Percentiles rank a stretch among this genome's conserved stretches.
These are phyloP conservation scores for Drosophila gaucha DNA, from an alignment of 2,888 invertebrate species.

Conservation along the genomic window DNA sequence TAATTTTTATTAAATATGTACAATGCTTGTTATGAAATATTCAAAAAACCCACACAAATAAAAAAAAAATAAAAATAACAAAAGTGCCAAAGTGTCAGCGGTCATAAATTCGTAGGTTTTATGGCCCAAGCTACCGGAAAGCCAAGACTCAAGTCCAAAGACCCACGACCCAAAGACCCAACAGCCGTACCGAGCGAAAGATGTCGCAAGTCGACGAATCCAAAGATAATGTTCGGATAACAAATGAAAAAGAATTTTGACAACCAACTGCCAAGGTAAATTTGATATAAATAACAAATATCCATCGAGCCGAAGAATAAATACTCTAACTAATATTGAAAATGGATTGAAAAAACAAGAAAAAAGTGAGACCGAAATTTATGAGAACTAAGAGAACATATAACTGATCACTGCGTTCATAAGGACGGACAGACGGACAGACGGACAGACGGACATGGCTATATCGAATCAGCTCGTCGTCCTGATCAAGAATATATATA, in stretches of 20 bases:
- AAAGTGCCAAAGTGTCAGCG: constrained; percentile 58
- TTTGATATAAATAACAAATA: constrained; percentile 37
- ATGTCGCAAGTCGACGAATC: constrained; percentile 43
- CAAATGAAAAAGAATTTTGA: constrained; percentile 77
- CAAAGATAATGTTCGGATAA: constrained; percentile 59
- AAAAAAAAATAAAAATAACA: constrained; percentile 21
- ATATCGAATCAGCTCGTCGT: no score
- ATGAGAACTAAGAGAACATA: no score
- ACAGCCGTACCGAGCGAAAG: constrained; percentile 12
- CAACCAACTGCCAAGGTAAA: constrained; percentile 57
- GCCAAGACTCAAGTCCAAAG: constrained; percentile 39
- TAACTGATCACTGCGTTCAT: no score
- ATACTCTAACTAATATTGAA: constrained; percentile 9
- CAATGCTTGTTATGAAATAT: constrained; percentile 28
- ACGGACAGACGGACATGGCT: no score
- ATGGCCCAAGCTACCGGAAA: constrained; percentile 74
- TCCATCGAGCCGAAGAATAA: background rate
- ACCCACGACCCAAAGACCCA: constrained; percentile 23
- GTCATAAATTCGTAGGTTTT: constrained; percentile 70
- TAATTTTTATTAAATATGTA: constrained; percentile 67
- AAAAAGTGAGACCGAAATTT: no score
- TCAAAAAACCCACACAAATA: constrained; percentile 44
- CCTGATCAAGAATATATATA: no score
- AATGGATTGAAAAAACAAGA: no score
- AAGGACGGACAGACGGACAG: no score